Base-by-base conservation (phyloP, 2,888 invertebrate genomes). In the Xylota sylvarum region DNA sequence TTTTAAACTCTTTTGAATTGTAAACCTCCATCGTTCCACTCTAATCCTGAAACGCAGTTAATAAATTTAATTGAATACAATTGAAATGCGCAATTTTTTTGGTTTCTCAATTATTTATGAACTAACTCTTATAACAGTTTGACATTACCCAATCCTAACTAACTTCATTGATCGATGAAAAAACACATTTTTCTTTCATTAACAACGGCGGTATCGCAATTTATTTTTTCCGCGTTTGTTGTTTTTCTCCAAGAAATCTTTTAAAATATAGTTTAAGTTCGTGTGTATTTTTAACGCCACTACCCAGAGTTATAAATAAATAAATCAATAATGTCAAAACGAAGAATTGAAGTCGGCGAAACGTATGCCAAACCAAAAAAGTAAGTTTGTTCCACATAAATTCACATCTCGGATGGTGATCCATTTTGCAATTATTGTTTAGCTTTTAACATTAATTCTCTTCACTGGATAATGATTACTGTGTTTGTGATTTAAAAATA, bases 341-440 rank as follows among this genome's bases (percentile, higher is more conserved):
- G 97, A 89, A 94, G 97, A 91, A 97, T 97, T 91, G 97, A 97
- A 94, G 96, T 97, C 87, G 94, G 96, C 90, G 97, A 97, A 91
- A 96, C 97, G 4, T 97, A 96, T 91, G 94, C 96, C 80, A 96
- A 95, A 92, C 94, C 95, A 92, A 95, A 95, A 93, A 94, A 95
- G 97, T 96, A 93, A 94, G 94, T 93, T 76, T 6, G 4, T 32
- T 32, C 4, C 30, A 14, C 35, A 19, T 32, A 23, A 46, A 7
- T 23, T 10, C 5, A 10, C 35, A 32, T 23, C 4, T 12, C 19
- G 17, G 2, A 4, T n/a, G 17, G 40, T 43, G 23, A 40, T 55
- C 43, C 55, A 56, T 70, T 67, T 50, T 56, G 48, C 37, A 19
- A 70, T 62, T 35, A 23, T 23, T 19, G 12, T 7, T 6, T 5